phyloP scores from a whole-genome alignment of 2,797 vertebrate genomes.

The Parotocinclus haroldoi region DNA sequence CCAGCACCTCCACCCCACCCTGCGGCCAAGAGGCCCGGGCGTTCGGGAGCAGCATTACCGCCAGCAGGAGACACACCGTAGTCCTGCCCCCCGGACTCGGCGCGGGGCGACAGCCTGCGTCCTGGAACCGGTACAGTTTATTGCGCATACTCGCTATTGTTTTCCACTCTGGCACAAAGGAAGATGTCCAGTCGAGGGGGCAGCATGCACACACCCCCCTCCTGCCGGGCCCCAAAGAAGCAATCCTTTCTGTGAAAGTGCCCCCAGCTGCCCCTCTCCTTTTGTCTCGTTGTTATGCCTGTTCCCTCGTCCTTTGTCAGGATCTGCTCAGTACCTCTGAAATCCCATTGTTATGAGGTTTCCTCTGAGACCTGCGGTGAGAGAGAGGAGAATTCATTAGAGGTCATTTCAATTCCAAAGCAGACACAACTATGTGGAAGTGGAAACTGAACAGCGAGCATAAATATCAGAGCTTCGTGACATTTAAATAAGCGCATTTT shows the following conservation, averaged over 20 bases:
- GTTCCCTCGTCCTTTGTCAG: constrained; percentile 44
- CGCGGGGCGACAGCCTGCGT: constrained; percentile 17
- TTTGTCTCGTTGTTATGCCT: constrained; percentile 44
- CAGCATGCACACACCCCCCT: constrained; percentile 62
- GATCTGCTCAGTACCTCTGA: constrained; percentile 55
- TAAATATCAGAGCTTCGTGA: no score
- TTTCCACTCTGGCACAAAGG: constrained; percentile 48
- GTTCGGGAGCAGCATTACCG: constrained; percentile 57
- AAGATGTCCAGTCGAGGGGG: constrained; percentile 57
- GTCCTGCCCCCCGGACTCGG: constrained; percentile 76
- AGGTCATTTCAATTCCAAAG: constrained; percentile 34
- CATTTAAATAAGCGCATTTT: no score
- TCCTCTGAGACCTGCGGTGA: constrained; percentile 60
- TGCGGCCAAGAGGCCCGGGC: constrained; percentile 69
- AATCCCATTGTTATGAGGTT: constrained; percentile 55
- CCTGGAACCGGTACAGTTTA: constrained; percentile 45
- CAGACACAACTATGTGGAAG: constrained; percentile 20
- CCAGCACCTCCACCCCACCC: constrained; percentile 69
- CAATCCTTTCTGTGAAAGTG: constrained; percentile 37
- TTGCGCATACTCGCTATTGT: constrained; percentile 59
- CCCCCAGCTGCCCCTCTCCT: constrained; percentile 36
- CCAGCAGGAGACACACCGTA: constrained; percentile 70
- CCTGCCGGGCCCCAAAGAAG: constrained; percentile 42
- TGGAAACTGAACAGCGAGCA: constrained; percentile 10
- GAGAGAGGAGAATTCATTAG: constrained; percentile 47